Base-by-base conservation (phyloP, 2,797 vertebrate species). In the Neostethus bicornis region DNA sequence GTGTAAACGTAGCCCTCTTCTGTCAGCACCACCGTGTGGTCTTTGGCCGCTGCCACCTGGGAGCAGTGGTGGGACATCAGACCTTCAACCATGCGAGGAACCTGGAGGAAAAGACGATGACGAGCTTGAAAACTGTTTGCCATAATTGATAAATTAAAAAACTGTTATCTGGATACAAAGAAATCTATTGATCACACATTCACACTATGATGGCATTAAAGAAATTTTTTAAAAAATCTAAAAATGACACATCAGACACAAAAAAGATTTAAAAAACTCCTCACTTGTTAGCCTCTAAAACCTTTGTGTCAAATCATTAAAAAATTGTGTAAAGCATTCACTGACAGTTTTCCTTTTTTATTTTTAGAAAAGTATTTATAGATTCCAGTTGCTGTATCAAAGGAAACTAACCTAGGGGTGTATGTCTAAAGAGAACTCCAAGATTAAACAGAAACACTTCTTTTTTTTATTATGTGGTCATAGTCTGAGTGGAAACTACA, bases 11-110 rank as follows among this genome's bases (percentile, higher is more conserved):
- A 93, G 72, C 96, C 96, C 70, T 96, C 96, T 84, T 98, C 95
- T 26, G 96, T 97, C 84, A 99, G 85, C 68, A 97, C 94, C 80
- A 97, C 92, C 0, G 96, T 98, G 85, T 99, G 97, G 90, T 98
- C 96, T 86, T 96, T 93, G 56, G 96, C 96, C 60, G 95, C 96
- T 38, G 96, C 95, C 66, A 98, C 92, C 69, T 95, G 95, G 43
- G 92, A 91, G 85, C 96, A 96, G 67, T 91, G 93, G 76, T 98
- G 94, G 68, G 89, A 92, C 85, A 84, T 81, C 48, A 99, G 90
- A 61, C 94, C 94, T 86, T 98, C 94, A 49, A 98, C 95, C 63
- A 96, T 87, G 50, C 94, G 93, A 42, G 97, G 96, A 76, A 98
- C 81, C 96, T 98, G 71, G 10, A 61, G 62, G 56, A 6, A 12